Percentiles rank a stretch among this genome's conserved stretches.
Conservation (phyloP, 2,797 vertebrate genomes). For the Craterocephalus amniculus region DNA sequence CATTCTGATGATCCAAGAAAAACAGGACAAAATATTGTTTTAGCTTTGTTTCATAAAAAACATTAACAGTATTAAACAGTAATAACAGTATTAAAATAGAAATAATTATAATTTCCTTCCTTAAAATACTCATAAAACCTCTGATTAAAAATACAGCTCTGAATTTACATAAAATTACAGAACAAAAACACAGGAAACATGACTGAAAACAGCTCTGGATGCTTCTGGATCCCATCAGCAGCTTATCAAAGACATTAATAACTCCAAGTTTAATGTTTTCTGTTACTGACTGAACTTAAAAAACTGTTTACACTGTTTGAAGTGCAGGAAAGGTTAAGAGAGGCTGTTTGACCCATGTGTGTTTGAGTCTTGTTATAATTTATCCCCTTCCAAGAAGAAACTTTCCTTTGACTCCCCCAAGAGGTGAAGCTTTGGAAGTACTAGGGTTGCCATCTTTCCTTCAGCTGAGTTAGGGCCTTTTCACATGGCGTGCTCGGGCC, state of each 20-base stretch:
- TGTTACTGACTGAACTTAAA: not conserved
- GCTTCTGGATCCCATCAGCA: not conserved
- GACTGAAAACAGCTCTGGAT: not conserved
- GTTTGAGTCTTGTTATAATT: no score
- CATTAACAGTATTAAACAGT: not conserved
- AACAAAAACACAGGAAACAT: not conserved
- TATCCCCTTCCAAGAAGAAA: not conserved
- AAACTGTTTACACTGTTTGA: conserved; percentile 3
- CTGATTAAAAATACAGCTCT: conserved; percentile 45
- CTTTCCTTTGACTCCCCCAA: not conserved
- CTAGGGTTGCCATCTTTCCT: not conserved
- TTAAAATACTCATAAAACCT: conserved; percentile 26
- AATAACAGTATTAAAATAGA: conserved; percentile 8
- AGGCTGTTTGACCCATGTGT: no score
- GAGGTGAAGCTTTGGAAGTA: not conserved
- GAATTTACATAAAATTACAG: conserved; percentile 18
- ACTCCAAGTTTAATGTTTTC: not conserved
- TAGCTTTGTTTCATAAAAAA: conserved; percentile 5
- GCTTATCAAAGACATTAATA: not conserved
- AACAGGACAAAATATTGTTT: not conserved
- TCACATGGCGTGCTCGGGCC: no score
- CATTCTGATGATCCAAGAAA: not conserved
- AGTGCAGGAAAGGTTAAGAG: not conserved
- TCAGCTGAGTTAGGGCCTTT: not conserved
- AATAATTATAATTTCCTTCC: conserved; percentile 14